Evolutionary conservation across 2,113 vertebrate species (phyloP).

Genomic region (Tylochromis polylepis): DNA sequence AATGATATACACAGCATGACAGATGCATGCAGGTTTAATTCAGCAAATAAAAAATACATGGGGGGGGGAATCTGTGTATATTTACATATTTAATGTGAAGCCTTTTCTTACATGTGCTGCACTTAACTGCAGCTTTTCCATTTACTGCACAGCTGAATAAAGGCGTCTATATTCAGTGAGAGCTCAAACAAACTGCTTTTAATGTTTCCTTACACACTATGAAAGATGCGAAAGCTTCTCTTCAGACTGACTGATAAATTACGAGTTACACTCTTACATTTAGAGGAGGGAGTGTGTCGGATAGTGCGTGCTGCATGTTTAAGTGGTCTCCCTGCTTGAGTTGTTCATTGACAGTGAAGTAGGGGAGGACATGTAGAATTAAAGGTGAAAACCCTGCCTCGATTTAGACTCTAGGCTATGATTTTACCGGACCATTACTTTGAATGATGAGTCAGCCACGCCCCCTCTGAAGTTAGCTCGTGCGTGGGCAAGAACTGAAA

Average conservation of each 20-base stretch:
- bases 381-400: slow-evolving; percentile 27
- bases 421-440: slow-evolving; percentile 26
- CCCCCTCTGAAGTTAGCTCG: slow-evolving; percentile 14
- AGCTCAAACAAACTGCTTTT: slow-evolving; percentile 37
- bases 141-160: slow-evolving; percentile 1
- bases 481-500: slow-evolving; percentile 20
- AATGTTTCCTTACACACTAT: slow-evolving; percentile 11
- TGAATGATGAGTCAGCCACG: slow-evolving; percentile 35
- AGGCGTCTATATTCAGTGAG: slow-evolving; percentile 9
- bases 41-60: neutral
- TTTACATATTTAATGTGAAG: slow-evolving; percentile 20
- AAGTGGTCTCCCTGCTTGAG: slow-evolving; percentile 5
- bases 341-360: neutral
- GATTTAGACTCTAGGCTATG: neutral
- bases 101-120: neutral
- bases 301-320: neutral
- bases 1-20: neutral
- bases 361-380: slow-evolving; percentile 22
- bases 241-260: slow-evolving; percentile 38
- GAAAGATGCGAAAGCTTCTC: slow-evolving; percentile 31
- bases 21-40: slow-evolving; percentile 13
- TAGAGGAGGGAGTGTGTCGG: neutral
- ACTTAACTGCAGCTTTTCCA: slow-evolving; percentile 19
- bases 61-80: neutral
- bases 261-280: slow-evolving; percentile 17